Evolutionary conservation across 2,113 vertebrate species (phyloP), one percentile per base, ranked within the genome.

Genomic region (Nothobranchius kuhntae): DNA sequence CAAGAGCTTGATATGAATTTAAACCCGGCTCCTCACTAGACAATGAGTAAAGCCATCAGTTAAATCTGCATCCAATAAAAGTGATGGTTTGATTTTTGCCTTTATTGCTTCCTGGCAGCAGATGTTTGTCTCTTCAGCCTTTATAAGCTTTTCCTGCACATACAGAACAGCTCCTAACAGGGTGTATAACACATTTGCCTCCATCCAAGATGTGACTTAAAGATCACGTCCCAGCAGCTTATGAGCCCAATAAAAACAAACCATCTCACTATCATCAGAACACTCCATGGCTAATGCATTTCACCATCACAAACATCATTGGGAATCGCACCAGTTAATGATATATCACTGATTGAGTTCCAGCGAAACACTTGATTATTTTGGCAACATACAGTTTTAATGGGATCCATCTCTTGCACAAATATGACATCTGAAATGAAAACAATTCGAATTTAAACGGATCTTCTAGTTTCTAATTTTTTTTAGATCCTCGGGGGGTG

Each of bases 1-100:
- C n/a, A 26, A 60, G 59, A 57, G 46, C 42, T 60, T 3, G 7
- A 66, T 44, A 52, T 3, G 1, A 21, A 62, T 71, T 70, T 69
- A 60, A 53, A 70, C 56, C 24, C 7, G 42, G 13, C 15, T 35
- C 66, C 54, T 65, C 35, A 73, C 7, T 35, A 0, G 3, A n/a
- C 55, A 13, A 13, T 38, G 26, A 11, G 21, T 38, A 26, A 42
- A 17, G 45, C 57, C 15, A 53, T 62, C 36, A 17, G 53, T 54
- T 50, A 13, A 44, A 53, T 17, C 38, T 12, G 8, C 5, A 35
- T 36, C 36, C 17, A 11, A 55, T 52, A 17, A 50, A 67, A 8
- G 0, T 53, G 38, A 67, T 51, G 45, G 66, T 59, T 53, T 2
- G 3, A 52, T 36, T 15, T 6, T 0, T 1, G 17, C 7, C 9